These are phyloP conservation scores for Chiroxiphia lanceolata DNA, from an alignment of 2,797 vertebrate species.

Conservation along the genomic window DNA sequence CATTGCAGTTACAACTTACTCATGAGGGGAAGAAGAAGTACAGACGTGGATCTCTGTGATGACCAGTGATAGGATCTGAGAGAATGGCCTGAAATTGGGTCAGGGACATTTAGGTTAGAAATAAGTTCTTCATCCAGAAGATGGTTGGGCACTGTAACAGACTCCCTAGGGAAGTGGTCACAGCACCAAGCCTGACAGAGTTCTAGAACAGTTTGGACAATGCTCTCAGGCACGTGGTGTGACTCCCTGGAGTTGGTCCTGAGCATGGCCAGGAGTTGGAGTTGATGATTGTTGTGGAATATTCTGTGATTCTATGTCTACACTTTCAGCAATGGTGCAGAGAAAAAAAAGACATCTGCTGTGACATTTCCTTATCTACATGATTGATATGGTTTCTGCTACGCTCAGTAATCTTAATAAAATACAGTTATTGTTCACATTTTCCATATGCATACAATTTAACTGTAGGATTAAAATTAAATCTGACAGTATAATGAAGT, in stretches of 20 bases:
- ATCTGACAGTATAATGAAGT: conserved; percentile 7
- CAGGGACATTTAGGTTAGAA: rapidly evolving
- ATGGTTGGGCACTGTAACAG: rapidly evolving
- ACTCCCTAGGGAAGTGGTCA: not conserved
- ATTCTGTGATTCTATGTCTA: not conserved
- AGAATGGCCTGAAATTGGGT: too few species aligned
- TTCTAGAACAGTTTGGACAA: rapidly evolving
- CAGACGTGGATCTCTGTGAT: not conserved
- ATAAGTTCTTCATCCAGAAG: not conserved
- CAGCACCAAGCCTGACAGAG: not conserved
- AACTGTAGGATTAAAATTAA: conserved; percentile 33
- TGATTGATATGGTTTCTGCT: not conserved
- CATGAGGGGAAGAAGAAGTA: rapidly evolving
- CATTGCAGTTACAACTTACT: not conserved
- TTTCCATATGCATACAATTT: not conserved
- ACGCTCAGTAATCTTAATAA: conserved; percentile 10
- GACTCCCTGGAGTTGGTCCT: not conserved
- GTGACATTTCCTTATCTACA: not conserved
- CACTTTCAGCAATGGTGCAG: not conserved
- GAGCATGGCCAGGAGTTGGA: too few species aligned
- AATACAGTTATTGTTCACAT: conserved; percentile 22
- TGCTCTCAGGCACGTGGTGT: not conserved
- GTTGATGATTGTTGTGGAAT: not conserved
- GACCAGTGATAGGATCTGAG: rapidly evolving
- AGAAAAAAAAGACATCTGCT: not conserved